phyloP scores from a whole-genome alignment of 2,888 invertebrate genomes.

The Lycophotia porphyrea region DNA sequence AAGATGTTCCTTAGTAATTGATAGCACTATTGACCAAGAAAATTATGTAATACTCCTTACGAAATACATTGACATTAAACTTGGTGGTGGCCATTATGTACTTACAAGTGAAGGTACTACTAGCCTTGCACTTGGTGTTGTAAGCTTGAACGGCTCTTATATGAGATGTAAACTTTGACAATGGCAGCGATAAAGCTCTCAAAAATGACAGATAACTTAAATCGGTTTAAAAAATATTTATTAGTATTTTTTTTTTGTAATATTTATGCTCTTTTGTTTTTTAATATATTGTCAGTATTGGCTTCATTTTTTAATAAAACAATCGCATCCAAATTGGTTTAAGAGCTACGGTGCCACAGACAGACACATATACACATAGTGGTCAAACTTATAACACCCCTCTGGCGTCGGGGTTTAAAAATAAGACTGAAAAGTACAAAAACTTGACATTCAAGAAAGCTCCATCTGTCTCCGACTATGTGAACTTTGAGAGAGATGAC shows the following conservation, averaged over 20 bases:
- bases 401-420: no score
- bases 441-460: constrained; percentile 12
- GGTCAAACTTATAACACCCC: no score
- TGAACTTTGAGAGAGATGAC: constrained; percentile 30
- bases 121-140: constrained; percentile 40
- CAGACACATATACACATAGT: no score
- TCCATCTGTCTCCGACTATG: constrained; percentile 43
- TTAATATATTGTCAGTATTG: not conserved
- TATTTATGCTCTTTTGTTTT: not conserved
- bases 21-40: not conserved
- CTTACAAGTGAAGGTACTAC: constrained; percentile 2
- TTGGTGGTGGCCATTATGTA: constrained; percentile 1
- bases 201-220: not conserved
- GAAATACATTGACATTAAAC: constrained; percentile 22
- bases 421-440: no score
- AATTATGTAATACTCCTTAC: constrained; percentile 16
- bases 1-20: no score
- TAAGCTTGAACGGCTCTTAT: not conserved
- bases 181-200: not conserved
- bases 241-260: no score
- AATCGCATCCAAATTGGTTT: no score
- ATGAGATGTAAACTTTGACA: constrained; percentile 1
- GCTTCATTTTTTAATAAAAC: no score
- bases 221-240: not conserved
- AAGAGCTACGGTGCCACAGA: no score